Conservation (phyloP, 2,888 invertebrate species). For the Apomyelois bistriatella region DNA sequence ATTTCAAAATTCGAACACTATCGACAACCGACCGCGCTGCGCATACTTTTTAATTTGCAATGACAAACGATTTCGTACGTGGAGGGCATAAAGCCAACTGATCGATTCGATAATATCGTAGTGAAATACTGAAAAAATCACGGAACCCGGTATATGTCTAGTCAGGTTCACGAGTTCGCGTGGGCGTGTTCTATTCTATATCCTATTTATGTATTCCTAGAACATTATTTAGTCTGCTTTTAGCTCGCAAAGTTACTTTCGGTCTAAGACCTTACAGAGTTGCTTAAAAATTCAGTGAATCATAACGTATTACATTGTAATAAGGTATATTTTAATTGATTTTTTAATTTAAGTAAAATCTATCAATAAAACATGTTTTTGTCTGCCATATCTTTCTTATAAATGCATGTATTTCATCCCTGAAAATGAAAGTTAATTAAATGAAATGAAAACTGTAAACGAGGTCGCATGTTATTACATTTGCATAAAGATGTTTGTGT, state of each 20-base stretch:
- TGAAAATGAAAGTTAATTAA: neutral
- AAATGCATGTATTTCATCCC: too few species aligned
- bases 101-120: slow-evolving; percentile 11
- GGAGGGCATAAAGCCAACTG: slow-evolving; percentile 4
- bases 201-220: neutral
- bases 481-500: neutral
- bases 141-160: neutral
- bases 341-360: too few species aligned
- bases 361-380: too few species aligned
- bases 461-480: neutral
- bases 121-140: slow-evolving; percentile 17
- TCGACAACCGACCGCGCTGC: neutral
- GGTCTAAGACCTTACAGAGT: neutral
- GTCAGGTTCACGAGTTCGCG: neutral
- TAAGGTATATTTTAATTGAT: too few species aligned
- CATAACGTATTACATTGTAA: too few species aligned
- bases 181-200: neutral
- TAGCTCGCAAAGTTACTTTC: neutral
- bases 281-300: neutral
- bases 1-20: slow-evolving; percentile 7
- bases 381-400: too few species aligned
- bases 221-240: neutral
- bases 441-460: neutral
- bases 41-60: slow-evolving; percentile 12
- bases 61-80: slow-evolving; percentile 10